Conservation (phyloP, 2,888 invertebrate genomes). For the Bellardia bayeri region DNA sequence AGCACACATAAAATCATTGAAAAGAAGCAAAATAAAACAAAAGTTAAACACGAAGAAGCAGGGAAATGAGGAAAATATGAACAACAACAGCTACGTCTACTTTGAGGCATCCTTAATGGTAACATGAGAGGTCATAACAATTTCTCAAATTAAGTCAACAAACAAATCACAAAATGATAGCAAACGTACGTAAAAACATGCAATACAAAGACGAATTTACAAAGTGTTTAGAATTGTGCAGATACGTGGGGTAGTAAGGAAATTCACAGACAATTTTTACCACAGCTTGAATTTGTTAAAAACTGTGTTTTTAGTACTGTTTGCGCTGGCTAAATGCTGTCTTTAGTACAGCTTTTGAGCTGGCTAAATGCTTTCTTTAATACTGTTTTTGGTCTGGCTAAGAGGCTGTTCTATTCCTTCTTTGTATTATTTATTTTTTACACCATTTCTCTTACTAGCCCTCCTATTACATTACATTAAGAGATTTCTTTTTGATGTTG, state of each 20-base stretch:
- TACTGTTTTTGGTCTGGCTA: not conserved
- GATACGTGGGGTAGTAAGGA: not conserved
- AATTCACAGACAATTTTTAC: not conserved
- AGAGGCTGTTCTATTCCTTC: not conserved
- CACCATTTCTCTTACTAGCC: not conserved
- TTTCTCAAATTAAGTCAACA: constrained; percentile 71
- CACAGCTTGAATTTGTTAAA: no score
- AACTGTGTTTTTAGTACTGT: no score
- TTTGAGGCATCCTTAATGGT: constrained; percentile 59
- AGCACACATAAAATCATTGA: constrained; percentile 5
- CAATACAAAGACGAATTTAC: not conserved
- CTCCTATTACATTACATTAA: not conserved
- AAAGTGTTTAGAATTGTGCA: not conserved
- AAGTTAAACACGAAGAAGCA: not conserved
- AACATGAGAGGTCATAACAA: constrained; percentile 65
- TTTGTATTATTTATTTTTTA: no score
- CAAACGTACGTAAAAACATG: constrained; percentile 17
- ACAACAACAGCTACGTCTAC: constrained; percentile 30
- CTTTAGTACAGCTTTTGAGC: no score
- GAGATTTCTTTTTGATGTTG: not conserved
- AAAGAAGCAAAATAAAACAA: not conserved
- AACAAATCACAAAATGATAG: constrained; percentile 68
- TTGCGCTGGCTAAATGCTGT: no score
- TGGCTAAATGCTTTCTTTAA: not conserved
- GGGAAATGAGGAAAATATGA: not conserved